Base-by-base conservation (phyloP, 2,113 vertebrate genomes). In the Xyrauchen texanus region DNA sequence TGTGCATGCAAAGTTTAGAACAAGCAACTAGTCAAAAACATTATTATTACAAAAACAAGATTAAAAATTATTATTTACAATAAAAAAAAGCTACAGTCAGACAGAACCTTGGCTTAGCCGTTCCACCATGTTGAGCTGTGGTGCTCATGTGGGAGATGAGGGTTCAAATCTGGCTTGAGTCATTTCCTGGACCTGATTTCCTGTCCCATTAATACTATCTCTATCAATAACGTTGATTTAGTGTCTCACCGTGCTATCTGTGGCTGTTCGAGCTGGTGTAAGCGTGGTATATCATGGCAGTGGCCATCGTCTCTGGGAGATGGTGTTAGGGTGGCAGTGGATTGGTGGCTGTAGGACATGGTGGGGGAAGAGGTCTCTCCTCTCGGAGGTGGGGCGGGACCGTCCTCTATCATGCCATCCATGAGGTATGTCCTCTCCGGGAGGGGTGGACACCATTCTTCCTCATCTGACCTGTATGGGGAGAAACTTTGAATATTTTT, bases 371-470 rank as follows among this genome's bases (percentile, higher is more conserved):
- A 93, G 0, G 89, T 88, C 0, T 91, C 90, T 49, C 92, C 91
- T 70, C 86, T 90, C 72, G 90, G 85, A 0, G 91, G 85, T 21
- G 90, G 84, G 0, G 75, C 78, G 7, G 88, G 85, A 0, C 90
- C 90, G 4, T 94, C 92, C 47, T 93, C 77, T 0, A 90, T 80
- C 61, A 80, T 87, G n/a, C 93, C 91, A 45, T 95, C 94, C 79
- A 89, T 91, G 82, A 93, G 86, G 81, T 94, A 95, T 13, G 91
- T 95, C 85, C 94, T 93, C 85, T 96, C 95, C 0, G 95, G 94
- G 51, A 94, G 88, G 0, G 95, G 94, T 0, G 93, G 94, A 68
- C 94, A 96, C 97, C 96, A 98, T 81, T 96, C 95, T 80, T 95
- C 95, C 1, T 83, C 81, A 58, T 91, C 94, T 3, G 92, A 81